phyloP scores from a whole-genome alignment of 1,140 invertebrate genomes.

The Sinella curviseta region DNA sequence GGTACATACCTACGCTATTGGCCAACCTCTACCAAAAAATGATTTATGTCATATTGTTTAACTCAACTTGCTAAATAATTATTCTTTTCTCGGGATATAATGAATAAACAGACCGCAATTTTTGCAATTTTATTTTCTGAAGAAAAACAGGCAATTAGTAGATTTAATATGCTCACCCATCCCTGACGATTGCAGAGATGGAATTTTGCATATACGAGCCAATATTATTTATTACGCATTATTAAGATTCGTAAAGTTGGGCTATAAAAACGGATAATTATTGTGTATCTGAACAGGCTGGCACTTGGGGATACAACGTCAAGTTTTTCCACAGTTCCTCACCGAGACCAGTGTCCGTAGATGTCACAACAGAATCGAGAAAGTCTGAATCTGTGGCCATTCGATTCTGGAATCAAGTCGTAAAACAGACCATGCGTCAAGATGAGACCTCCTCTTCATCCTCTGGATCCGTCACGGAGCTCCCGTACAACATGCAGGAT shows the following conservation, averaged over 20 bases:
- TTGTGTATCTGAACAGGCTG: constrained; percentile 29
- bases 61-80: constrained; percentile 23
- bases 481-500: background rate
- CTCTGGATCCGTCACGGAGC: background rate
- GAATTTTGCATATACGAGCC: too few relatives aligned
- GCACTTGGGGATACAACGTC: constrained; percentile 49
- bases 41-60: constrained; percentile 36
- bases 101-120: background rate
- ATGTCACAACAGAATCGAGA: constrained; percentile 49
- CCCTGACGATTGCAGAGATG: too few relatives aligned
- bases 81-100: constrained; percentile 32
- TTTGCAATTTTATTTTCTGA: background rate
- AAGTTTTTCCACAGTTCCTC: constrained; percentile 49
- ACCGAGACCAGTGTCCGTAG: constrained; percentile 44
- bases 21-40: constrained; percentile 7
- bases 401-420: constrained; percentile 48
- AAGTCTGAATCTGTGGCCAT: constrained; percentile 47
- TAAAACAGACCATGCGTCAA: constrained; percentile 26
- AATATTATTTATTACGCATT: too few relatives aligned
- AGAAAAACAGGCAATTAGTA: too few relatives aligned
- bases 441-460: constrained; percentile 22
- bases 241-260: background rate
- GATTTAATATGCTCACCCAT: too few relatives aligned
- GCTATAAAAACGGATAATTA: background rate
- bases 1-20: background rate